phyloP scores from a whole-genome alignment of 2,797 vertebrate species.

The Cottoperca gobio region DNA sequence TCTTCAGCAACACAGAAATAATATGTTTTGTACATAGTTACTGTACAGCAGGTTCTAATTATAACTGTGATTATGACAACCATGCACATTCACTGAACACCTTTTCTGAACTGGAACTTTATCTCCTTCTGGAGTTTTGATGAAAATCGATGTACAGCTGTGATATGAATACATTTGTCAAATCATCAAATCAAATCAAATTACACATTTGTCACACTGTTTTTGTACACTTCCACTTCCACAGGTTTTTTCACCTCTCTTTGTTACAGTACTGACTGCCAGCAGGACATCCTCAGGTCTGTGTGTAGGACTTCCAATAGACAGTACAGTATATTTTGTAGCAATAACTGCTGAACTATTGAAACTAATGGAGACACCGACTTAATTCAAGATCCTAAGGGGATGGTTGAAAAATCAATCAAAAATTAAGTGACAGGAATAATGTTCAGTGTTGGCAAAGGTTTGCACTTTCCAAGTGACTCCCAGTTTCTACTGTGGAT shows the following conservation, averaged over 20 bases:
- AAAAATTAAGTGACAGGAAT: conserved; percentile 40
- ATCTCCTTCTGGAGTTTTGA: conserved; percentile 55
- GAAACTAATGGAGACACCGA: conserved; percentile 25
- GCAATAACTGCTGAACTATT: conserved; percentile 25
- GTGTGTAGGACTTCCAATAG: background rate
- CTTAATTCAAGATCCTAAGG: conserved; percentile 17
- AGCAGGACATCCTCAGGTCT: background rate
- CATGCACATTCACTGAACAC: conserved; percentile 8
- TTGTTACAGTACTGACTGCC: background rate
- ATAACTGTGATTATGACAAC: conserved; percentile 43
- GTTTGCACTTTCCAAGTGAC: conserved; percentile 20
- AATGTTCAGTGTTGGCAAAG: conserved; percentile 40
- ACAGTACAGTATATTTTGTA: conserved; percentile 9
- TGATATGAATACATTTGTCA: conserved; percentile 13
- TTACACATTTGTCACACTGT: too few species aligned
- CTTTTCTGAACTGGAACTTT: conserved; percentile 43
- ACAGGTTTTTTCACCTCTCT: background rate
- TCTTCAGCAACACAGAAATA: conserved; percentile 6
- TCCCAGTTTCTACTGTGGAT: background rate
- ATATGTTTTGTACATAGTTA: background rate
- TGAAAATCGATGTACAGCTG: conserved; percentile 53
- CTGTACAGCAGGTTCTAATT: conserved; percentile 39
- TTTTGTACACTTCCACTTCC: too few species aligned
- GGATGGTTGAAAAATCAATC: conserved; percentile 29
- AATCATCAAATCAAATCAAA: too few species aligned